phyloP scores from a whole-genome alignment of 2,113 vertebrate species.

The Oryzias melastigma region DNA sequence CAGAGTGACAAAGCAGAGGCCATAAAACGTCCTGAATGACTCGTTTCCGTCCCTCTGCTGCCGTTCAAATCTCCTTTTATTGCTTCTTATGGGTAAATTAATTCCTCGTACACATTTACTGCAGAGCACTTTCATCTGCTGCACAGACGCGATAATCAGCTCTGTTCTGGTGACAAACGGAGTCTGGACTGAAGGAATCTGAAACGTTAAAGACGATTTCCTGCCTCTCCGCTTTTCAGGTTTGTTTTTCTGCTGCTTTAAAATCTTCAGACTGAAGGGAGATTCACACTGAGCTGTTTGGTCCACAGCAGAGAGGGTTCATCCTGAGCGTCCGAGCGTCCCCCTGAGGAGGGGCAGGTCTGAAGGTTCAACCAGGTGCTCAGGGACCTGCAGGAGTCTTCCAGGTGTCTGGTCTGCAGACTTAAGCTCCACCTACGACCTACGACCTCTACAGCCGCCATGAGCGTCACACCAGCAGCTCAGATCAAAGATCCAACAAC shows the following conservation, averaged over 20 bases:
- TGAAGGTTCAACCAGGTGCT: too few relatives aligned
- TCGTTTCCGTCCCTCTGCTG: background rate
- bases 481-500: too few relatives aligned
- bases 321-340: too few relatives aligned
- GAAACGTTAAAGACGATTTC: background rate
- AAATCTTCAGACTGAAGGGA: too few relatives aligned
- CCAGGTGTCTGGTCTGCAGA: too few relatives aligned
- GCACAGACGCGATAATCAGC: slow-evolving; percentile 6
- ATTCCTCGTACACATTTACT: slow-evolving; percentile 25
- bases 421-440: too few relatives aligned
- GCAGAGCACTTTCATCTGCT: slow-evolving; percentile 8
- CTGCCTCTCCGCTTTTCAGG: background rate
- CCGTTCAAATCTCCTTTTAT: slow-evolving; percentile 11
- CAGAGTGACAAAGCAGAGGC: background rate
- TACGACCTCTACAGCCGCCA: too few relatives aligned
- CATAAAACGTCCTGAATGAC: slow-evolving; percentile 3
- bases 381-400: too few relatives aligned
- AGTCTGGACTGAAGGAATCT: slow-evolving; percentile 15
- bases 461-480: too few relatives aligned
- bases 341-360: too few relatives aligned
- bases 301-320: too few relatives aligned
- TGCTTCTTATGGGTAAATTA: slow-evolving; percentile 9
- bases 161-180: slow-evolving; percentile 2
- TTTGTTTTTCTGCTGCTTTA: background rate
- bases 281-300: too few relatives aligned